phyloP scores from a whole-genome alignment of 1,140 invertebrate genomes.

The Drosophila oshimai region DNA sequence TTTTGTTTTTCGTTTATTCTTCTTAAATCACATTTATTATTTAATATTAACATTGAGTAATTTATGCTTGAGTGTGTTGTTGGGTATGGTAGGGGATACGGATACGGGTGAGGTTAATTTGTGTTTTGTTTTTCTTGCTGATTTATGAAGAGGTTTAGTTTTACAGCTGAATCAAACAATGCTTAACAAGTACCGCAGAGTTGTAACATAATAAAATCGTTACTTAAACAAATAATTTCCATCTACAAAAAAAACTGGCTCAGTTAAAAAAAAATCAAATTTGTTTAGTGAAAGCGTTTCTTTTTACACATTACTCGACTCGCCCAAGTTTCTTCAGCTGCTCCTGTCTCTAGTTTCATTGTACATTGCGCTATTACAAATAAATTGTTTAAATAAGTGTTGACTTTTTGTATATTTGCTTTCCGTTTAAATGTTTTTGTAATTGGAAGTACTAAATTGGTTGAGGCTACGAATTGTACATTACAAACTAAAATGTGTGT shows the following conservation, averaged over 20 bases:
- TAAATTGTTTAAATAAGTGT: conserved; percentile 60
- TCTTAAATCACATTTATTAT: conserved; percentile 80
- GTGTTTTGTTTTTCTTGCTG: conserved; percentile 14
- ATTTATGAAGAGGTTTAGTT: conserved; percentile 27
- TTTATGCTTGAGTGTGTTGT: conserved; percentile 68
- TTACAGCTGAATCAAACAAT: conserved; percentile 60
- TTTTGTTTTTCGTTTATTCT: conserved; percentile 51
- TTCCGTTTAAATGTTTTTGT: conserved; percentile 37
- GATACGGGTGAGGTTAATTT: conserved; percentile 49
- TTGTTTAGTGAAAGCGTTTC: conserved; percentile 26
- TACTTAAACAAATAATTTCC: conserved; percentile 73
- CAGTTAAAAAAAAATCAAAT: conserved; percentile 54
- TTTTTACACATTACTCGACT: conserved; percentile 29
- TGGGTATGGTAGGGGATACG: conserved; percentile 23
- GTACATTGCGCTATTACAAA: conserved; percentile 75
- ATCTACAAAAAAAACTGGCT: conserved; percentile 55
- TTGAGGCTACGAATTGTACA: conserved; percentile 61
- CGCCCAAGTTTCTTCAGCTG: neutral
- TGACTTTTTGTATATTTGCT: conserved; percentile 35
- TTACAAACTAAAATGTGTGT: conserved; percentile 70
- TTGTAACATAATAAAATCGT: conserved; percentile 71
- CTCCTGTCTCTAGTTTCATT: conserved; percentile 40
- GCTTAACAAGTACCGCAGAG: conserved; percentile 62
- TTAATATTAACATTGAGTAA: conserved; percentile 79
- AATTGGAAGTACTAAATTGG: conserved; percentile 70